Evolutionary conservation across 2,113 vertebrate species (phyloP).

Genomic region (Speoplatyrhinus poulsoni): DNA sequence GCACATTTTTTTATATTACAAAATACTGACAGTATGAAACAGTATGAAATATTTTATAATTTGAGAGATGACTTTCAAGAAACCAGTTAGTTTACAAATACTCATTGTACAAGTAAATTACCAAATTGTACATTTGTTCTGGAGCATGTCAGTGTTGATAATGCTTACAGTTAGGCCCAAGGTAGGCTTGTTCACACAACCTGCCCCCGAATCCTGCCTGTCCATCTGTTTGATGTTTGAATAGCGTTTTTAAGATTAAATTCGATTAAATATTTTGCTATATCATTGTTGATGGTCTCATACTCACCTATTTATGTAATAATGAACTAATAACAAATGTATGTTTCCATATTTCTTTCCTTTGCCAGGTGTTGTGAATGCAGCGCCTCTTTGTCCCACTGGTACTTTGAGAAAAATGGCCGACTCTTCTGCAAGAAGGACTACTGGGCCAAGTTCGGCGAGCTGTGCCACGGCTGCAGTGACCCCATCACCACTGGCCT

Average conservation of each 20-base stretch:
- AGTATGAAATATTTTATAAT: no score
- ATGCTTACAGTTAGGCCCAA: no score
- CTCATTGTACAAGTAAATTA: no score
- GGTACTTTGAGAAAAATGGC: conserved; percentile 98
- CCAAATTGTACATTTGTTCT: no score
- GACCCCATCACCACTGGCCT: conserved; percentile 96
- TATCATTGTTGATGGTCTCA: neutral
- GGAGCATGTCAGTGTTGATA: no score
- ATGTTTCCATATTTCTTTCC: neutral
- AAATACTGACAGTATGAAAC: no score
- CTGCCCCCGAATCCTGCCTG: no score
- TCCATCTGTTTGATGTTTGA: no score
- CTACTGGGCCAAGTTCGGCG: conserved; percentile 92
- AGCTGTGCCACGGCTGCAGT: conserved; percentile 93
- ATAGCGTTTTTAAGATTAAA: neutral
- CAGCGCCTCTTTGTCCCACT: conserved; percentile 87
- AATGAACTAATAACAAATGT: neutral
- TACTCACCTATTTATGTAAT: neutral
- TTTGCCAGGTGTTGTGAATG: conserved; percentile 90
- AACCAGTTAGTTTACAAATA: no score
- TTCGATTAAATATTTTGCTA: neutral
- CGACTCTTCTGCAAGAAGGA: conserved; percentile 96
- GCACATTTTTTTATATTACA: no score
- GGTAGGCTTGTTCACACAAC: no score
- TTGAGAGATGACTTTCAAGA: no score